phyloP scores from a whole-genome alignment of 2,888 invertebrate species.

The Polia nebulosa region DNA sequence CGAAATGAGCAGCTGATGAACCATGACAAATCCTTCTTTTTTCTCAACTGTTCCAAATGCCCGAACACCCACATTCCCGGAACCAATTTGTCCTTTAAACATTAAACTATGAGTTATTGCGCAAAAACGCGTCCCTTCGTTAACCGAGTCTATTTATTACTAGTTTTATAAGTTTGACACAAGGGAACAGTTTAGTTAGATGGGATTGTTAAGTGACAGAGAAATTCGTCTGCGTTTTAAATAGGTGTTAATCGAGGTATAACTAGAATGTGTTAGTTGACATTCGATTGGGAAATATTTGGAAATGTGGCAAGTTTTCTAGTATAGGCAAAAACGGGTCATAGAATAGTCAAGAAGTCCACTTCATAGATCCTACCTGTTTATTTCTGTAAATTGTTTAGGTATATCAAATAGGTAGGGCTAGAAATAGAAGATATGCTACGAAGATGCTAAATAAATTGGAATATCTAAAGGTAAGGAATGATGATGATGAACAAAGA shows the following conservation, averaged over 20 bases:
- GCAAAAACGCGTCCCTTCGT: slow-evolving; percentile 63
- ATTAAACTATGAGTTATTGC: slow-evolving; percentile 64
- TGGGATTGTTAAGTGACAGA: slow-evolving; percentile 55
- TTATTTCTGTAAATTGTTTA: not conserved
- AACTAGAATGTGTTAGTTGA: slow-evolving; percentile 30
- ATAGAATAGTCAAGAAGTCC: not conserved
- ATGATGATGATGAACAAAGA: not conserved
- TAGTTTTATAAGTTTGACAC: slow-evolving; percentile 21
- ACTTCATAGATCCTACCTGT: not conserved
- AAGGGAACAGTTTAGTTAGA: slow-evolving; percentile 43
- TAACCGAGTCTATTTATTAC: slow-evolving; percentile 32
- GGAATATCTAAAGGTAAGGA: not conserved
- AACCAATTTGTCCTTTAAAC: slow-evolving; percentile 69
- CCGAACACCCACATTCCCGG: slow-evolving; percentile 59
- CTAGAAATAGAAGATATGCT: not conserved
- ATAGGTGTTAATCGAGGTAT: slow-evolving; percentile 51
- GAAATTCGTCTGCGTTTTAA: slow-evolving; percentile 42
- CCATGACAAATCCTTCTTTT: slow-evolving; percentile 28
- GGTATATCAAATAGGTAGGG: not conserved
- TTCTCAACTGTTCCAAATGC: slow-evolving; percentile 9
- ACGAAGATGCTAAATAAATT: not conserved
- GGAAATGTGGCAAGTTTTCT: not conserved
- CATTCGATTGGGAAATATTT: not conserved
- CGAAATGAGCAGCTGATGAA: slow-evolving; percentile 45
- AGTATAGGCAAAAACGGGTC: no score